phyloP scores from a whole-genome alignment of 2,797 vertebrate genomes.

The Spheniscus humboldti region DNA sequence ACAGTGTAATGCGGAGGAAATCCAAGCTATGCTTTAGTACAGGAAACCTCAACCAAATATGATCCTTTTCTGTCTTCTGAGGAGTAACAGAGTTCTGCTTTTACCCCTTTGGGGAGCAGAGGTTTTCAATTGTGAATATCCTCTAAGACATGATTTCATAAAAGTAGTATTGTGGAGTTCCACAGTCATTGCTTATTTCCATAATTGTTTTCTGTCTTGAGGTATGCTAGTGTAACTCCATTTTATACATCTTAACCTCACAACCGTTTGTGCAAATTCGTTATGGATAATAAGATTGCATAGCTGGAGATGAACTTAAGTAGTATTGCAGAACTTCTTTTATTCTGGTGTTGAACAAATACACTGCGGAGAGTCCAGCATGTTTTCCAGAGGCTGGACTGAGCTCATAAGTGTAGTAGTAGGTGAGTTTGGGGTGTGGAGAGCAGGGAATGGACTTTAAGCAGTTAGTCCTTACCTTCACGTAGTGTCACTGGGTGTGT shows the following conservation, averaged over 20 bases:
- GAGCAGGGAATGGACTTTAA: constrained; percentile 10
- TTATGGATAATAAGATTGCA: neutral
- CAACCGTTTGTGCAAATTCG: neutral
- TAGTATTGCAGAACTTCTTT: neutral
- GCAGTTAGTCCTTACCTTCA: constrained; percentile 6
- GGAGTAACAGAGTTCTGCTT: neutral
- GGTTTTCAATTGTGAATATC: neutral
- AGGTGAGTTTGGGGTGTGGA: constrained; percentile 32
- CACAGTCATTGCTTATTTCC: neutral
- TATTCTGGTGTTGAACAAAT: neutral
- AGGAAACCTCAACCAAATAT: neutral
- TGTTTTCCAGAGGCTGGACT: neutral
- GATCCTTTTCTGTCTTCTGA: neutral
- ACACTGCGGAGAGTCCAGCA: neutral
- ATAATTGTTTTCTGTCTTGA: neutral
- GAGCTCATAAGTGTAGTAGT: neutral
- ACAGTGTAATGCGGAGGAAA: neutral
- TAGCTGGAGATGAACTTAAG: neutral
- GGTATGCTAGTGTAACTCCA: neutral
- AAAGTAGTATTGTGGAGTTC: neutral
- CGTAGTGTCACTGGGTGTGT: constrained; percentile 18
- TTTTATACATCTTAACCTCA: neutral
- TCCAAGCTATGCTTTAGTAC: neutral
- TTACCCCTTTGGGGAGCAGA: neutral
- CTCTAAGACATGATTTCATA: neutral